A percentile compares a stretch with the other conserved stretches of the same genome.
Conservation (phyloP, 1,140 invertebrate genomes). For the Periplaneta americana region DNA sequence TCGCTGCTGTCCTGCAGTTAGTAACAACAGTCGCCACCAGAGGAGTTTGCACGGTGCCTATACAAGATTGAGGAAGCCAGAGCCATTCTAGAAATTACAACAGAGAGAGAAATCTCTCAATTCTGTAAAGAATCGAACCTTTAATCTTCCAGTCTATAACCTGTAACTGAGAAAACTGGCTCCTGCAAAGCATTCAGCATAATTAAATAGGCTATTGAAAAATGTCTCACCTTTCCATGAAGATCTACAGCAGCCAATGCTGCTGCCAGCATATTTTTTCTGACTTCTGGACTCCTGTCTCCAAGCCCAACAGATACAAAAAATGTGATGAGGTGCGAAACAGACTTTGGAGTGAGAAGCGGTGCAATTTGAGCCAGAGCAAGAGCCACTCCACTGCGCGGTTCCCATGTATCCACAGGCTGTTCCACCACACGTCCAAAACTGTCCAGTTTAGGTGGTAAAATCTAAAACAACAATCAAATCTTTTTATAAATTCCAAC, state of each 20-base stretch:
- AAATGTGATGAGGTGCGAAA: slow-evolving; percentile 68
- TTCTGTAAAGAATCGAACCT: too few species aligned
- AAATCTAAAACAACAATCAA: slow-evolving; percentile 49
- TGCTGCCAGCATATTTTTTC: slow-evolving; percentile 87
- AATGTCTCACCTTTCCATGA: slow-evolving; percentile 75
- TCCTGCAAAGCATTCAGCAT: too few species aligned
- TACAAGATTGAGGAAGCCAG: too few species aligned
- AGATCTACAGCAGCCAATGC: slow-evolving; percentile 86
- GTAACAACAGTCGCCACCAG: too few species aligned
- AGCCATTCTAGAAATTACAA: too few species aligned
- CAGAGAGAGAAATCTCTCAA: too few species aligned
- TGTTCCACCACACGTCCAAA: slow-evolving; percentile 86
- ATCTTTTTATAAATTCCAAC: neutral
- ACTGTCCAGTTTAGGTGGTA: slow-evolving; percentile 81
- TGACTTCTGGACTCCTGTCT: slow-evolving; percentile 77
- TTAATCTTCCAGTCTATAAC: too few species aligned
- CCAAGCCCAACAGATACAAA: slow-evolving; percentile 84
- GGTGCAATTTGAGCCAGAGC: slow-evolving; percentile 69
- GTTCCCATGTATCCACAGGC: slow-evolving; percentile 82
- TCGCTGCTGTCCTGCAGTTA: too few species aligned
- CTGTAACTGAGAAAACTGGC: too few species aligned
- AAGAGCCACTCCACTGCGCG: slow-evolving; percentile 80
- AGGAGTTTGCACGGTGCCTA: too few species aligned
- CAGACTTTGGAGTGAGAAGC: slow-evolving; percentile 57
- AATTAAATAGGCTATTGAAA: too few species aligned